phyloP scores from a whole-genome alignment of 2,888 invertebrate genomes.

The Pristionchus japonicus region DNA sequence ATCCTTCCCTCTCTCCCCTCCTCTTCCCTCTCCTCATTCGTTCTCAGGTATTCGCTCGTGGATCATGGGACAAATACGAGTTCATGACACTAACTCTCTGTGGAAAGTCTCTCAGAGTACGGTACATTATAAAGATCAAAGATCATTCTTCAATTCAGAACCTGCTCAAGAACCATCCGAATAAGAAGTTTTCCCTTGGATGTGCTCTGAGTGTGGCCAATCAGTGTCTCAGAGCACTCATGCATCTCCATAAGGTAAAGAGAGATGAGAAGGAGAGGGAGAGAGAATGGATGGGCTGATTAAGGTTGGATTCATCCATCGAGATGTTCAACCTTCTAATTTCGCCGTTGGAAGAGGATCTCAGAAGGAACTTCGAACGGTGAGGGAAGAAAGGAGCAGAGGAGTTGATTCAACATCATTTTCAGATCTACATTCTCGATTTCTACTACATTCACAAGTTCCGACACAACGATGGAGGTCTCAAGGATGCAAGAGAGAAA shows the following conservation, averaged over 20 bases:
- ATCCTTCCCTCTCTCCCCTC: background rate
- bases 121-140: background rate
- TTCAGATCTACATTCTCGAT: conserved; percentile 44
- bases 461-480: background rate
- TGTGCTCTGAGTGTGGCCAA: conserved; percentile 34
- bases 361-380: conserved; percentile 42
- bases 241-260: conserved; percentile 44
- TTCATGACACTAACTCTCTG: conserved; percentile 42
- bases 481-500: conserved; percentile 25
- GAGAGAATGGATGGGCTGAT: no score
- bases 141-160: conserved; percentile 26
- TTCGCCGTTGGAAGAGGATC: conserved; percentile 40
- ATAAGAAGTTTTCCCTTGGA: conserved; percentile 25
- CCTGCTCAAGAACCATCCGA: conserved; percentile 42
- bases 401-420: background rate
- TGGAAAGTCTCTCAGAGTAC: conserved; percentile 44
- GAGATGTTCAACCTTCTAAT: conserved; percentile 39
- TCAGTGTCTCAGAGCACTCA: conserved; percentile 36
- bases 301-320: conserved; percentile 43
- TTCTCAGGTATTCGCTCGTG: conserved; percentile 33
- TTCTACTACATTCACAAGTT: conserved; percentile 44
- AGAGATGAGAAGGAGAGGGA: background rate
- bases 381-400: background rate
- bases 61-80: conserved; percentile 41
- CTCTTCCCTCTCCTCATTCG: background rate